Evolutionary conservation across 2,797 vertebrate species (phyloP).

Genomic region (Notolabrus celidotus): DNA sequence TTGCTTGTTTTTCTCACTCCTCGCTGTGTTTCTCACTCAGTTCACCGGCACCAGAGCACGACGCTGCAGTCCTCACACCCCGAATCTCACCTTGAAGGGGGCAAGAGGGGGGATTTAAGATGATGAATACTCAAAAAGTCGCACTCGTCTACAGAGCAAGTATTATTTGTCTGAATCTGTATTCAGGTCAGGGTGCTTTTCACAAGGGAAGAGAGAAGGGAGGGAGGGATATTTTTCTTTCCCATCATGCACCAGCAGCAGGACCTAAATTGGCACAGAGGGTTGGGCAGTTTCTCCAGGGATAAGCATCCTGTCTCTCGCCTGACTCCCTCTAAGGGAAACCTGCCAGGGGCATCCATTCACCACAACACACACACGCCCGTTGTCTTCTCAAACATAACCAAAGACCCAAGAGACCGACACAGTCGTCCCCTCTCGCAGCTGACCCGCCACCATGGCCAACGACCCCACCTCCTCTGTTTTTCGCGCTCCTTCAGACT

Average conservation of each 20-base stretch:
- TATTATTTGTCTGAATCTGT: conserved; percentile 75
- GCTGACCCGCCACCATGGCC: conserved; percentile 53
- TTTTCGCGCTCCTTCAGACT: conserved; percentile 36
- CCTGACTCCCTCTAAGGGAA: conserved; percentile 68
- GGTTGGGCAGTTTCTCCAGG: conserved; percentile 76
- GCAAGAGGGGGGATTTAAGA: conserved; percentile 48
- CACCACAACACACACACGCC: conserved; percentile 50
- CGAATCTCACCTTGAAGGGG: conserved; percentile 74
- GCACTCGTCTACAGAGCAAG: conserved; percentile 58
- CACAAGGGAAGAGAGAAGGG: conserved; percentile 55
- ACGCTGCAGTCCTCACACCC: conserved; percentile 60
- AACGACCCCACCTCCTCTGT: conserved; percentile 36
- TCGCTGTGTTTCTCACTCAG: conserved; percentile 36
- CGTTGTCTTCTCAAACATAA: conserved; percentile 58
- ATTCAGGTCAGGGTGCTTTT: conserved; percentile 85
- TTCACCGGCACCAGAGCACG: conserved; percentile 55
- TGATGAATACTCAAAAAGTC: conserved; percentile 72
- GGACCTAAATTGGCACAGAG: conserved; percentile 81
- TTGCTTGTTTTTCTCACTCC: conserved; percentile 75
- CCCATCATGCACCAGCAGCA: conserved; percentile 82
- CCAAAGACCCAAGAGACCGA: conserved; percentile 39
- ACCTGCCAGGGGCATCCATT: conserved; percentile 67
- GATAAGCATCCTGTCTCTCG: conserved; percentile 76
- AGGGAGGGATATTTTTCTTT: conserved; percentile 77
- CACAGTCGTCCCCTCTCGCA: conserved; percentile 19